A percentile compares a stretch with the other conserved stretches of the same genome.
These are phyloP conservation scores for Brenthis daphne DNA, from an alignment of 2,888 invertebrate genomes.

Conservation along the genomic window DNA sequence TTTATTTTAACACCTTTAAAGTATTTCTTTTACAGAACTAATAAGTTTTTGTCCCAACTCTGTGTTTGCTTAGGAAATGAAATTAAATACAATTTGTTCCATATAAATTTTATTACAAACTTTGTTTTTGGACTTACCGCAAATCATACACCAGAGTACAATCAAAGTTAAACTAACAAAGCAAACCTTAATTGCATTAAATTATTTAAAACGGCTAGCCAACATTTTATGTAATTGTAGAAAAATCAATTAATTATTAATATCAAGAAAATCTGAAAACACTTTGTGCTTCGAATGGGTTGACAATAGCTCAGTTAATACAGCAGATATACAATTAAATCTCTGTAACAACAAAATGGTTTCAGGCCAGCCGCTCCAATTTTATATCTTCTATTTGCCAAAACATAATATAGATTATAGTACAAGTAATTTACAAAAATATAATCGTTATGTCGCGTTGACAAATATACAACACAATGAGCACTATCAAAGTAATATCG, in stretches of 20 bases:
- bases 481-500: slow-evolving; percentile 56
- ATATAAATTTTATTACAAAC: slow-evolving; percentile 82
- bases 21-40: background rate
- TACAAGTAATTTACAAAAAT: slow-evolving; percentile 75
- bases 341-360: background rate
- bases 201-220: slow-evolving; percentile 61
- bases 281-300: slow-evolving; percentile 9
- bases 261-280: slow-evolving; percentile 6
- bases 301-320: background rate
- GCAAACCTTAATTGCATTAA: slow-evolving; percentile 62
- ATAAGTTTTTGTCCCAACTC: background rate
- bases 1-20: slow-evolving; percentile 42
- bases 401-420: slow-evolving; percentile 48
- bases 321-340: too few relatives aligned
- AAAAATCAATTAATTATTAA: background rate
- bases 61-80: background rate
- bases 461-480: slow-evolving; percentile 67
- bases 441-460: slow-evolving; percentile 63
- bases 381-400: slow-evolving; percentile 52
- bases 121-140: slow-evolving; percentile 71
- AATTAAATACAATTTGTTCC: slow-evolving; percentile 57
- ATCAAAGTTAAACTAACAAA: slow-evolving; percentile 63
- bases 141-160: slow-evolving; percentile 75
- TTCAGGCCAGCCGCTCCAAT: slow-evolving; percentile 61
- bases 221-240: slow-evolving; percentile 18